phyloP scores from a whole-genome alignment of 2,888 invertebrate species.

The Pollenia labialis region DNA sequence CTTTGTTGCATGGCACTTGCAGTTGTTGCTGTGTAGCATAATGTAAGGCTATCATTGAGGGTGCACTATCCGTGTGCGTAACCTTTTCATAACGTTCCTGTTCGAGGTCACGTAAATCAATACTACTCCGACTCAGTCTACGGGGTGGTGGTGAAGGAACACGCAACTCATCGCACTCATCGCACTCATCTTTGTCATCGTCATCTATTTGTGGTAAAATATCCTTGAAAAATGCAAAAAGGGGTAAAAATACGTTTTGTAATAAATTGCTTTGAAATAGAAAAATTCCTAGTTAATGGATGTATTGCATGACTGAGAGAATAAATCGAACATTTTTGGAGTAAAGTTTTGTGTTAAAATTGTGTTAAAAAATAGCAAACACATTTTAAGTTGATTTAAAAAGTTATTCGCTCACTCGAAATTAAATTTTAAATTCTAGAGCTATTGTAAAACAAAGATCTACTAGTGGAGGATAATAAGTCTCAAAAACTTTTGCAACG shows the following conservation, averaged over 20 bases:
- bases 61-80: conserved; percentile 84
- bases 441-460: no score
- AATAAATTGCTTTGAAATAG: conserved; percentile 45
- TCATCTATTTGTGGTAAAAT: conserved; percentile 80
- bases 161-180: conserved; percentile 84
- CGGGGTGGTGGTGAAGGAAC: conserved; percentile 84
- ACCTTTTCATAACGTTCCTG: conserved; percentile 84
- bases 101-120: conserved; percentile 84
- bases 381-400: no score
- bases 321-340: conserved; percentile 35
- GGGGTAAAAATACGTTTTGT: neutral
- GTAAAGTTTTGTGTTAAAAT: neutral
- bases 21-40: conserved; percentile 78
- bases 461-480: no score
- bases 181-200: conserved; percentile 83
- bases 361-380: neutral
- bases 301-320: conserved; percentile 30
- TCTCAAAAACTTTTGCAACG: no score
- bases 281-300: conserved; percentile 40
- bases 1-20: conserved; percentile 74
- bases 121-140: conserved; percentile 84
- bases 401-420: no score
- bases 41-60: conserved; percentile 84
- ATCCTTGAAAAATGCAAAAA: conserved; percentile 76
- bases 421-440: no score